Conservation (phyloP, 2,113 vertebrate genomes). For the Agelaius phoeniceus region DNA sequence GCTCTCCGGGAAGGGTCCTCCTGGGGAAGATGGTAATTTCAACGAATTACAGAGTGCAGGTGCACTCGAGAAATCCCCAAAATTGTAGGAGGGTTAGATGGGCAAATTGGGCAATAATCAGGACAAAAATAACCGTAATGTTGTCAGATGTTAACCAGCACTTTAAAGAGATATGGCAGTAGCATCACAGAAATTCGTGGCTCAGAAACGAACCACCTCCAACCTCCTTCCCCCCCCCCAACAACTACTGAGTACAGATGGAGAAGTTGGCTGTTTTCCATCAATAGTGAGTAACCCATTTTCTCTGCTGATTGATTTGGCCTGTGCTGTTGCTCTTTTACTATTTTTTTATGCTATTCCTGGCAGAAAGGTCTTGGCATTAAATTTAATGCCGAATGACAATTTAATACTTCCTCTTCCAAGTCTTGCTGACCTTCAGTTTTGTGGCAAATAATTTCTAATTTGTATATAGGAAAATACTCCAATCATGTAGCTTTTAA, state of each 20-base stretch:
- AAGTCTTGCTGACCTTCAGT: constrained; percentile 2
- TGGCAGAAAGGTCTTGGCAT: constrained; percentile 14
- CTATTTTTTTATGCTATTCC: neutral
- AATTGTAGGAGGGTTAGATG: neutral
- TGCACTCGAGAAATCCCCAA: neutral
- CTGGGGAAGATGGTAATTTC: neutral
- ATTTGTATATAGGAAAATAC: neutral
- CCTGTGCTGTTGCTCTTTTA: neutral
- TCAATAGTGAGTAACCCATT: constrained; percentile 24
- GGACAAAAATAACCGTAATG: neutral
- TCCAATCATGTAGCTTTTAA: neutral
- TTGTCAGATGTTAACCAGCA: neutral
- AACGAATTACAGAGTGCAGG: neutral
- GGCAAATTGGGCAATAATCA: neutral
- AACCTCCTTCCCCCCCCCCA: neutral
- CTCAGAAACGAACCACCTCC: neutral
- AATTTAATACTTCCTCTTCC: constrained; percentile 9
- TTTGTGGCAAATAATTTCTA: neutral
- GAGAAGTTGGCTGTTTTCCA: constrained; percentile 37
- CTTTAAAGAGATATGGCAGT: neutral
- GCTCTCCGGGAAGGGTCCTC: neutral
- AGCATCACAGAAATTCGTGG: neutral
- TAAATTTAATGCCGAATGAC: constrained; percentile 12
- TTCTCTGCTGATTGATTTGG: constrained; percentile 50
- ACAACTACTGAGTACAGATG: neutral